A percentile compares a stretch with the other conserved stretches of the same genome.
Evolutionary conservation across 2,113 vertebrate species (phyloP).

Genomic region (Probosciger aterrimus): DNA sequence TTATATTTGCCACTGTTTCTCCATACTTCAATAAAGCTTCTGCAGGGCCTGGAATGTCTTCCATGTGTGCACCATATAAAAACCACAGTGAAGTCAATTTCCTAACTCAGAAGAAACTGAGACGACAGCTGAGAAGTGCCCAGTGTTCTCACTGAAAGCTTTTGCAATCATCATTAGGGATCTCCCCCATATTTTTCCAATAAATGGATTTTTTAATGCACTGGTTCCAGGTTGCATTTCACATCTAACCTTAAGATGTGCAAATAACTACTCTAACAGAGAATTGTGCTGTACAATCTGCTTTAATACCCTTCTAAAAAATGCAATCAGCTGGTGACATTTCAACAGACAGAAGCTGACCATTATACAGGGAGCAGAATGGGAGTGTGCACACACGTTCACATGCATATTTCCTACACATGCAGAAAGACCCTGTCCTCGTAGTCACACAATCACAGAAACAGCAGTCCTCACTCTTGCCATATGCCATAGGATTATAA

Average conservation of each 20-base stretch:
- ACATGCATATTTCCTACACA: not conserved
- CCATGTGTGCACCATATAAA: not conserved
- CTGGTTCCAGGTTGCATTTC: not conserved
- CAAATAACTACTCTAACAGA: not conserved
- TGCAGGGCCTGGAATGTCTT: not conserved
- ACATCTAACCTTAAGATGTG: not conserved
- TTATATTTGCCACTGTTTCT: conserved; percentile 1
- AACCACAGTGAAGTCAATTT: not conserved
- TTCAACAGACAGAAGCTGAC: not conserved
- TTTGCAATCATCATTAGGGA: not conserved
- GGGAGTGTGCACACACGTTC: not conserved
- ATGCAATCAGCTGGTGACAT: not conserved
- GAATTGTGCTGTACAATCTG: not conserved
- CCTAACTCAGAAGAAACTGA: not conserved
- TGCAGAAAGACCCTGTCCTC: not conserved
- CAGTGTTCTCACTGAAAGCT: not conserved
- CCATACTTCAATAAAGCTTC: not conserved
- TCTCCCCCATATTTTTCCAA: not conserved
- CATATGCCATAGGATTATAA: conserved; percentile 35
- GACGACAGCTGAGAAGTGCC: not conserved
- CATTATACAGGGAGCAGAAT: not conserved
- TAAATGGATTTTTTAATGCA: not conserved
- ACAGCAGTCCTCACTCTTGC: not conserved
- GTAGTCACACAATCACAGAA: not conserved
- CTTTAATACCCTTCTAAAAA: not conserved